Evolutionary conservation across 2,888 invertebrate species (phyloP), one percentile per base, ranked within the genome.

Genomic region (Sinotaia quadrata): DNA sequence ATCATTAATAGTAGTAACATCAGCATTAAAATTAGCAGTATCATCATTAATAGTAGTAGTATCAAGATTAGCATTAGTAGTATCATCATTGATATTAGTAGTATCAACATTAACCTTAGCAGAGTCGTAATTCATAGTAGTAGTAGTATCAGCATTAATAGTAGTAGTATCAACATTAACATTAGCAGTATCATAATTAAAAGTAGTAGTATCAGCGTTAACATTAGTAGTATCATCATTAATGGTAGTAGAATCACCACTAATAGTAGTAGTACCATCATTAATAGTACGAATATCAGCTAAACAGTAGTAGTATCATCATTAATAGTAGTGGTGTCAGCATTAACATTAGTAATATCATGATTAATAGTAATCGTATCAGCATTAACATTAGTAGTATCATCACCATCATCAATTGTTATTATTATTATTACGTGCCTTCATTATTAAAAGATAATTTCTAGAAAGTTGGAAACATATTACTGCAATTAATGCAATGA

Each of bases 71-170:
- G 34, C n/a, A 36, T 58, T 21, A 36, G 18, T 10, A 58, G 34
- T 37, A 36, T 58, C 37, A 58, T 58, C 37, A 36, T 58, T 37
- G 31, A 29, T n/a, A 29, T 56, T 33, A 29, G 24, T n/a, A 51
- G 12, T 24, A 51, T 51, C 51, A 51, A n/a, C 51, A 51, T 51
- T 24, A 51, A n/a, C 51, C 8, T 51, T 24, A 51, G 12, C 51
- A 21, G 12, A 15, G 21, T 51, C 51, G 21, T 51, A 15, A 21
- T 51, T 24, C 8, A n/a, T 24, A 51, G 8, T 21, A 51, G 12
- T 21, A 51, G 12, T 24, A 21, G 8, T 24, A 21, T 51, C 51
- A 24, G 12, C 51, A 24, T 8, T 51, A 15, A 8, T 15, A 51
- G 10, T 8, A 21, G 10, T 21, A 51, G 10, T 21, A 51, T 24